Evolutionary conservation across 2,888 invertebrate species (phyloP).

Genomic region (Ethmia dodecea): DNA sequence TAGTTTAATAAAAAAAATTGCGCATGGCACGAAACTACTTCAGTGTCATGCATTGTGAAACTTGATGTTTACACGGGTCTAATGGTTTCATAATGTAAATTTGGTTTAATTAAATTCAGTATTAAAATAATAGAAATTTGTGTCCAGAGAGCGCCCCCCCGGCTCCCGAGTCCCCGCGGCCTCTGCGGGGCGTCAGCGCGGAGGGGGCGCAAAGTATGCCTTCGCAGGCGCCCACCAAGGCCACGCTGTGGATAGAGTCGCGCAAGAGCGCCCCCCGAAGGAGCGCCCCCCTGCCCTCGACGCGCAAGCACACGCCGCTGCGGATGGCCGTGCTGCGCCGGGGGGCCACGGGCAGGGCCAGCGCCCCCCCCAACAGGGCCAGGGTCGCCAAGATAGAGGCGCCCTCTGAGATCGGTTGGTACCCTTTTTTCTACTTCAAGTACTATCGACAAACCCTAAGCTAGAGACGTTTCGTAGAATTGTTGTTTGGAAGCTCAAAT

Average conservation of each 20-base stretch:
- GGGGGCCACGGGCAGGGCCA: conserved; percentile 30
- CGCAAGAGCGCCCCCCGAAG: conserved; percentile 34
- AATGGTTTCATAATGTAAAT: too few relatives aligned
- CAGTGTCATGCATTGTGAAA: too few relatives aligned
- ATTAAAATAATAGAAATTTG: too few relatives aligned
- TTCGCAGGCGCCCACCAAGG: conserved; percentile 37
- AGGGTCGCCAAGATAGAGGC: conserved; percentile 45
- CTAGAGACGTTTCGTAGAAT: too few relatives aligned
- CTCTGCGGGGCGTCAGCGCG: neutral
- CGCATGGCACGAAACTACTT: too few relatives aligned
- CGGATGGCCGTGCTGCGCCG: conserved; percentile 36
- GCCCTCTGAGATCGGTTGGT: conserved; percentile 32
- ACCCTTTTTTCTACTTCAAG: too few relatives aligned
- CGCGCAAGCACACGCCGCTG: conserved; percentile 32
- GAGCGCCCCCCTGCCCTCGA: conserved; percentile 3
- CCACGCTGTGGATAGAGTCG: conserved; percentile 57
- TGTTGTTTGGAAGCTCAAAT: too few relatives aligned
- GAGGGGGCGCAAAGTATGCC: conserved; percentile 3
- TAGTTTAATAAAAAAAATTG: too few relatives aligned
- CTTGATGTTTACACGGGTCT: too few relatives aligned
- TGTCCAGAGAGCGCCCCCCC: too few relatives aligned
- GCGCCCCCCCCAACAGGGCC: conserved; percentile 20
- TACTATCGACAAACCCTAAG: too few relatives aligned
- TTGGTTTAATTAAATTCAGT: too few relatives aligned
- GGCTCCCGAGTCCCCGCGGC: neutral